Base-by-base conservation (phyloP, 2,113 vertebrate genomes). In the Pogonocichla stellata region DNA sequence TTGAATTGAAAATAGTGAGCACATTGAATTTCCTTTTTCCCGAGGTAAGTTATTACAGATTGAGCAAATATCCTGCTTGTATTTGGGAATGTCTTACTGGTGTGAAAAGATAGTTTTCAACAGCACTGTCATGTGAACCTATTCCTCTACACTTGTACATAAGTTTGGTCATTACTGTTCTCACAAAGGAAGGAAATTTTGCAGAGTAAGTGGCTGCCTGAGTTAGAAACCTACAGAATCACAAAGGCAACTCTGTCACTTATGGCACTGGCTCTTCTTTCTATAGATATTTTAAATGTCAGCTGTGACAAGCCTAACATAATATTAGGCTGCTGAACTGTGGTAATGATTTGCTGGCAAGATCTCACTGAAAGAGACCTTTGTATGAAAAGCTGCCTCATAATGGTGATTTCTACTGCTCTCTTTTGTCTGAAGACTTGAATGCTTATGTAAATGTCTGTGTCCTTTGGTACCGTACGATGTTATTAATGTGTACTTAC, bases 401-500 rank as follows among this genome's bases (percentile, higher is more conserved):
- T 8, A 2, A 72, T 70, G 43, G 50, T 82, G 86, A 89, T 77
- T 92, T 88, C 83, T 51, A n/a, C 50, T 51, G 57, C 36, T 58
- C 38, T 62, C 80, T 66, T 94, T 89, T 92, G 89, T 92, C 62
- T 92, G 50, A 88, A 93, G 33, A 28, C 48, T 64, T 69, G 62
- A 82, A 78, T 2, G 5, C 57, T 82, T 73, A 66, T 60, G 67
- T 81, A 95, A 96, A 92, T 70, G 67, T 38, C 80, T 58, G 26
- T 71, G 38, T 43, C 56, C 75, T 85, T 70, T 54, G 34, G 38
- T 58, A 33, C 19, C 42, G 24, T 58, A 22, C 5, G 2, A n/a
- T 36, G 85, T 62, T 71, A 79, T 38, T 84, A 3, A 62, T 23
- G 71, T 60, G 85, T 86, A 97, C 98, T 94, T 87, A 98, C 98